These are phyloP conservation scores for Ischnura elegans DNA, from an alignment of 2,888 invertebrate species.

Conservation along the genomic window DNA sequence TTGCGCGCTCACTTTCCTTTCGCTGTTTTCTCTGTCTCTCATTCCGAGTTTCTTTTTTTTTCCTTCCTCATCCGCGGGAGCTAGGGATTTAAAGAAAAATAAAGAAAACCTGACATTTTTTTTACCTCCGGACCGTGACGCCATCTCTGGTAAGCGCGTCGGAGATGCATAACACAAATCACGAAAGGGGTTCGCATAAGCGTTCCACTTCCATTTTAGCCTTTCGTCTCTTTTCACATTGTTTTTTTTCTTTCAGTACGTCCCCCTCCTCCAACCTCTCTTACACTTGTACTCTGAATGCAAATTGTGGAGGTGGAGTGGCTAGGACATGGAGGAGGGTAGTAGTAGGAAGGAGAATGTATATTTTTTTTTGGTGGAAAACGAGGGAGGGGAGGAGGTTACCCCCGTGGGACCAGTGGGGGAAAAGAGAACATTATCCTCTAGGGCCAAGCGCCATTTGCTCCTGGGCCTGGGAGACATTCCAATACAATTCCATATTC, in stretches of 20 bases:
- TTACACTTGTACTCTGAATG: neutral
- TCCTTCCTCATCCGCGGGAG: neutral
- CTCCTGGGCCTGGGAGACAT: constrained; percentile 55
- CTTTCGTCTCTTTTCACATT: neutral
- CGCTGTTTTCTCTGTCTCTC: neutral
- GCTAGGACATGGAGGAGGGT: neutral
- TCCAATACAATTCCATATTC: constrained; percentile 65
- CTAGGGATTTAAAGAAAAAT: neutral
- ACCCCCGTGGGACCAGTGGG: neutral
- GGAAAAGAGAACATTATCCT: constrained; percentile 62
- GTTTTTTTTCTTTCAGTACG: neutral
- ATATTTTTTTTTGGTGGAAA: neutral
- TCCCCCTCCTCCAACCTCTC: neutral
- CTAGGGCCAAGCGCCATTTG: constrained; percentile 61
- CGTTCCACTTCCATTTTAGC: constrained; percentile 40
- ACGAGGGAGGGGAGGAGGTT: neutral
- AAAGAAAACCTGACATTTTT: neutral
- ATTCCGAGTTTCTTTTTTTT: neutral
- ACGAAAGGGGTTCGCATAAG: constrained; percentile 26
- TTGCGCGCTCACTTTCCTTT: constrained; percentile 40
- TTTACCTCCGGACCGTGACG: neutral
- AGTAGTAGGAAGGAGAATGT: neutral
- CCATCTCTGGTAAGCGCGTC: constrained; percentile 16
- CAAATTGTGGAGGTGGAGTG: constrained; percentile 18
- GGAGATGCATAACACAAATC: constrained; percentile 59